These are phyloP conservation scores for Chorisops tibialis DNA, from an alignment of 2,888 invertebrate species.

Conservation along the genomic window DNA sequence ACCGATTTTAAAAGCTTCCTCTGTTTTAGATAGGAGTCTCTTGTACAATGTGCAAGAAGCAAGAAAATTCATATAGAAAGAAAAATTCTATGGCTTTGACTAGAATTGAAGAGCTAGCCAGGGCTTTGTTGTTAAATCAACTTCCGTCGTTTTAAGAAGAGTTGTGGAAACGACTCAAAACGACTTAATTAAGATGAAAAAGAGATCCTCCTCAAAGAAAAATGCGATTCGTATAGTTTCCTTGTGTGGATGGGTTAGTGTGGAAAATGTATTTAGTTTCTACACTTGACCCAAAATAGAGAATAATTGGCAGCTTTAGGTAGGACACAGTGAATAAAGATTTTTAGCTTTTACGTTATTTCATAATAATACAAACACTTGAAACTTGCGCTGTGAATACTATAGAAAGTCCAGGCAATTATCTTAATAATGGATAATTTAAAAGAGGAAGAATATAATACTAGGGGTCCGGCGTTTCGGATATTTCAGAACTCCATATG, in stretches of 20 bases:
- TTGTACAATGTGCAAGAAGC: not conserved
- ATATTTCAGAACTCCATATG: too few species aligned
- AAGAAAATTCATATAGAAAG: not conserved
- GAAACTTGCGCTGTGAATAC: too few species aligned
- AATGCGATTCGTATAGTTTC: constrained; percentile 5
- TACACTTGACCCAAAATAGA: constrained; percentile 20
- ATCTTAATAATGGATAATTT: too few species aligned
- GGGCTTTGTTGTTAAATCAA: constrained; percentile 18
- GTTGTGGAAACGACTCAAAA: constrained; percentile 2
- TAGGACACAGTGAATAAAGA: too few species aligned
- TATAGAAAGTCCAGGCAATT: too few species aligned
- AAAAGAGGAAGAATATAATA: too few species aligned
- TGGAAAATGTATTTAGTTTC: constrained; percentile 14
- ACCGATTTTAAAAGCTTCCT: constrained; percentile 32
- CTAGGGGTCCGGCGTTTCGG: too few species aligned
- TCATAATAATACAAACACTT: too few species aligned
- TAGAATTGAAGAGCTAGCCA: not conserved
- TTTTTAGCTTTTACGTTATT: too few species aligned
- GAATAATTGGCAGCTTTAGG: too few species aligned
- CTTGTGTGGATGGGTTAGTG: not conserved
- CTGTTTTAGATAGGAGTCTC: not conserved
- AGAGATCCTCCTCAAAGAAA: constrained; percentile 1
- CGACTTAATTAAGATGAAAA: constrained; percentile 19
- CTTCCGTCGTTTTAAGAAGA: constrained; percentile 26
- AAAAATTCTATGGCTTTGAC: not conserved